A percentile compares a stretch with the other conserved stretches of the same genome.
Conservation (phyloP, 2,888 invertebrate species). For the Trypoxylon attenuatum region DNA sequence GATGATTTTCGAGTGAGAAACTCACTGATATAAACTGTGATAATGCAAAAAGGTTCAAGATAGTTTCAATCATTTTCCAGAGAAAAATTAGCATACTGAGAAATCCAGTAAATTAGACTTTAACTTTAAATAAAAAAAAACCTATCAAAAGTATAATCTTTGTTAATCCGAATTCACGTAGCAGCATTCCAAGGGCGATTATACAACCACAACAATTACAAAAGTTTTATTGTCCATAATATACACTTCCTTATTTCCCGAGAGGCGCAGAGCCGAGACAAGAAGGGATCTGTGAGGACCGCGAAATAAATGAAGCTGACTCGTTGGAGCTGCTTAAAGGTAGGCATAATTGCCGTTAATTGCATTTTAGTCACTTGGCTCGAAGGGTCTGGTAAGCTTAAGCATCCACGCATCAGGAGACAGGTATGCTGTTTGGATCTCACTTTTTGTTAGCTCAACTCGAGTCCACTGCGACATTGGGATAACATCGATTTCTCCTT, state of each 20-base stretch:
- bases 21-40: too few species aligned
- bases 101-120: too few species aligned
- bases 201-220: too few species aligned
- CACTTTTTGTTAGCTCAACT: constrained; percentile 46
- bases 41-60: too few species aligned
- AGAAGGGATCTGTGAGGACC: neutral
- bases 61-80: too few species aligned
- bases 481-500: constrained; percentile 55
- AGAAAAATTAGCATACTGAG: too few species aligned
- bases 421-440: constrained; percentile 52
- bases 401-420: constrained; percentile 34
- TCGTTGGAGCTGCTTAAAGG: constrained; percentile 37
- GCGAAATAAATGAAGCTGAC: constrained; percentile 24
- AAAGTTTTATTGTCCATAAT: too few species aligned
- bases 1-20: too few species aligned
- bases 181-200: too few species aligned
- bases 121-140: too few species aligned
- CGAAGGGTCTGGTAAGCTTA: constrained; percentile 20
- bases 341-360: constrained; percentile 61
- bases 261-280: neutral
- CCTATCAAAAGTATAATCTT: too few species aligned
- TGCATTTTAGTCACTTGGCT: constrained; percentile 63
- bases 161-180: too few species aligned
- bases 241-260: neutral
- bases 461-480: constrained; percentile 36